Base-by-base conservation (phyloP, 2,888 invertebrate species). In the Phorcus lineatus region DNA sequence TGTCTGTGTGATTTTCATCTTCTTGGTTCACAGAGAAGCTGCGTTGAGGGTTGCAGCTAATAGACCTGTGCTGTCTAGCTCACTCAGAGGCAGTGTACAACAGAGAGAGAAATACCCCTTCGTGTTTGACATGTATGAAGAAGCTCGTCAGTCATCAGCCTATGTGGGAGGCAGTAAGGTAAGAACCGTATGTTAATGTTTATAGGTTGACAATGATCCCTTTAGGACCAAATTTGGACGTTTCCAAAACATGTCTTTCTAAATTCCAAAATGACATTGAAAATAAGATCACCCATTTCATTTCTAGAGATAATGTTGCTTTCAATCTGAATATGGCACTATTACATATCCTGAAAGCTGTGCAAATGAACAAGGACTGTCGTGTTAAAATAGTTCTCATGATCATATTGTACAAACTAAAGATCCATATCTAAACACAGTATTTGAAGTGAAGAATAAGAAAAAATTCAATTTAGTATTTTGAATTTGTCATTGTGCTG, bases 61-160 rank as follows among this genome's bases (percentile, higher is more conserved):
- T 75, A 87, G 89, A 11, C 93, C 94, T 0, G 77, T 90, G 80
- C 90, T 91, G 80, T 79, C 82, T 55, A 57, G 76, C 40, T 24
- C 92, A 91, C 0, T 88, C 94, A 95, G 66, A 3, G 66, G 82
- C 22, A 67, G 57, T n/a, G 81, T 81, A 9, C 77, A 80, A 22
- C 84, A 80, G 6, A 81, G 85, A 67, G 91, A 91, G 84, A 94
- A 95, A 24, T 97, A 96, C 93, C 98, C 98, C 0, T 96, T 96
- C 93, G 98, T 98, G 0, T 98, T 96, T 92, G 98, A 98, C 92
- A 95, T 95, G 0, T 95, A 96, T 84, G 94, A 95, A 70, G 94
- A 95, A 81, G 95, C 96, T 0, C 96, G 96, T 90, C 94, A 95
- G 88, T 93, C 95, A 2, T 95, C 96, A 82, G 95, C 96, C 70